These are phyloP conservation scores for Betta splendens DNA, from an alignment of 2,797 vertebrate genomes.

Conservation along the genomic window DNA sequence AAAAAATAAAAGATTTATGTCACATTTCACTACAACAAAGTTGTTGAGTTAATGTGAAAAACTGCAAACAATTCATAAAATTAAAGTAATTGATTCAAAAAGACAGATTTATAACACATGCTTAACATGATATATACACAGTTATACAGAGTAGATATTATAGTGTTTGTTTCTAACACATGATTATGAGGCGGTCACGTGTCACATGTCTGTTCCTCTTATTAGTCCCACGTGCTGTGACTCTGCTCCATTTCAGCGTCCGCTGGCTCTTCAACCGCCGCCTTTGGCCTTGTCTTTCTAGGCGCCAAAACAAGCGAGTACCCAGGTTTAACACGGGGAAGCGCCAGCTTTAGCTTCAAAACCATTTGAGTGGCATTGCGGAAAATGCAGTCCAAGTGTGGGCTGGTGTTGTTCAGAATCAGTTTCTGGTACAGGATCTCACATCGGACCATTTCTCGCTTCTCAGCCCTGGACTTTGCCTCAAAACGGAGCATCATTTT, in stretches of 20 bases:
- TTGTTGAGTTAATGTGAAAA: neutral
- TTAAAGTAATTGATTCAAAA: neutral
- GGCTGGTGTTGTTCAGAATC: conserved; percentile 67
- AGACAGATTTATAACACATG: conserved; percentile 1
- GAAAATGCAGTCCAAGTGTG: conserved; percentile 41
- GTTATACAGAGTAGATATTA: neutral
- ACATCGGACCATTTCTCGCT: conserved; percentile 72
- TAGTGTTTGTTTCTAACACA: conserved; percentile 4
- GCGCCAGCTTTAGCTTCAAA: conserved; percentile 72
- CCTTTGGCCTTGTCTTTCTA: conserved; percentile 18
- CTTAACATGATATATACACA: neutral
- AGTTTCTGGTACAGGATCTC: conserved; percentile 80
- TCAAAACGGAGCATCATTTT: conserved; percentile 73
- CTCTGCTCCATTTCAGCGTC: neutral
- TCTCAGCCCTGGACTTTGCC: conserved; percentile 59
- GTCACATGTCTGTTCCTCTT: neutral
- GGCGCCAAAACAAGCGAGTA: conserved; percentile 68
- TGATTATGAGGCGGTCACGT: conserved; percentile 17
- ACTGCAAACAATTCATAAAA: neutral
- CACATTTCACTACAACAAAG: neutral
- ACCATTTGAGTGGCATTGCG: conserved; percentile 52
- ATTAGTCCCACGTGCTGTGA: neutral
- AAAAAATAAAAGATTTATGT: neutral
- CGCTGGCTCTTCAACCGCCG: accelerated
- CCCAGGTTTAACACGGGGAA: conserved; percentile 70